Percentiles rank a stretch among this genome's conserved stretches.
Conservation (phyloP, 2,888 invertebrate genomes). For the Diplolepis rosae region DNA sequence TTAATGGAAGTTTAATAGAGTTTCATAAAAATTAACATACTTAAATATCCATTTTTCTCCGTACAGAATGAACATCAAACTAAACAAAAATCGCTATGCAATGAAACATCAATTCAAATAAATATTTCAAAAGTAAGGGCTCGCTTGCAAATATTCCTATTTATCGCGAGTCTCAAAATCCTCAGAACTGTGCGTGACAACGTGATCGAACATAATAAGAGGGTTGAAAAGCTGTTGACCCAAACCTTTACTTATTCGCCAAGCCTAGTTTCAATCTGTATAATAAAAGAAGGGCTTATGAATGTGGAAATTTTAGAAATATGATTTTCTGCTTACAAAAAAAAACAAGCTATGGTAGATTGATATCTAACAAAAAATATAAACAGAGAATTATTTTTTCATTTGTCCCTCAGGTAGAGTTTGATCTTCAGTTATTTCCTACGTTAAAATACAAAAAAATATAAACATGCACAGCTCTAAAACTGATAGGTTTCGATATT, state of each 20-base stretch:
- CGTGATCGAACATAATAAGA: slow-evolving; percentile 4
- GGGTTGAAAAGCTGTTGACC: slow-evolving; percentile 25
- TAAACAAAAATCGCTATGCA: not conserved
- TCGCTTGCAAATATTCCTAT: not conserved
- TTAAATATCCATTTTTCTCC: too few species aligned
- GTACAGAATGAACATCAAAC: not conserved
- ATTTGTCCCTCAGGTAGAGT: too few species aligned
- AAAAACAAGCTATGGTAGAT: not conserved
- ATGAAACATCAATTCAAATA: not conserved
- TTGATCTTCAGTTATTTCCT: too few species aligned
- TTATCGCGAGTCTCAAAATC: not conserved
- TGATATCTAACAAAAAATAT: too few species aligned
- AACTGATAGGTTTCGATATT: too few species aligned
- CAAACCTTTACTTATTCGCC: slow-evolving; percentile 14
- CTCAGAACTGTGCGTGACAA: slow-evolving; percentile 25
- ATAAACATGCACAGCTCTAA: too few species aligned
- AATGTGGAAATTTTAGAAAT: not conserved
- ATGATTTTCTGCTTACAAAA: not conserved
- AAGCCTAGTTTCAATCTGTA: slow-evolving; percentile 20
- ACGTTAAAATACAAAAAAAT: too few species aligned
- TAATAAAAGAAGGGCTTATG: slow-evolving; percentile 26
- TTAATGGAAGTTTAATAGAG: too few species aligned
- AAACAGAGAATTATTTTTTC: too few species aligned
- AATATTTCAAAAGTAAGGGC: not conserved
- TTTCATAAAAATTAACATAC: too few species aligned